These are phyloP conservation scores for Arion vulgaris DNA, from an alignment of 1,140 invertebrate species.

Conservation along the genomic window DNA sequence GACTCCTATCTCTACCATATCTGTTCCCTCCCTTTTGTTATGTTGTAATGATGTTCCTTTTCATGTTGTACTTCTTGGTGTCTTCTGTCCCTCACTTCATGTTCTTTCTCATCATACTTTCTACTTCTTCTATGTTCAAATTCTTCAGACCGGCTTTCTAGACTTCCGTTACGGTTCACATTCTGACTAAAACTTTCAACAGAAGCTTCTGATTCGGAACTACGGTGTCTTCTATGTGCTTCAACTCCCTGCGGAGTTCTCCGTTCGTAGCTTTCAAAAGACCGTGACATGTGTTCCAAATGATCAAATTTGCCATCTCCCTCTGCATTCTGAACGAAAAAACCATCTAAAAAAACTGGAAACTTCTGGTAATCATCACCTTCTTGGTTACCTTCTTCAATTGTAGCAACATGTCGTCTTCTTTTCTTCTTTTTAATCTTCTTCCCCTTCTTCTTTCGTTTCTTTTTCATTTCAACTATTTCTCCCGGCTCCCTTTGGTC, in stretches of 20 bases:
- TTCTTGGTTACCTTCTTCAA: conserved; percentile 36
- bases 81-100: conserved; percentile 7
- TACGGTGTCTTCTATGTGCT: conserved; percentile 21
- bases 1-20: not conserved
- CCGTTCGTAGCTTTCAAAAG: conserved; percentile 16
- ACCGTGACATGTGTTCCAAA: not conserved
- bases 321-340: conserved; percentile 42
- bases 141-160: conserved; percentile 1
- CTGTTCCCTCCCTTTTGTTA: conserved; percentile 18
- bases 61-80: not conserved
- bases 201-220: conserved; percentile 32
- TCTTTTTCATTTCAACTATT: conserved; percentile 31
- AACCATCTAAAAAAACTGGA: conserved; percentile 28
- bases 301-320: conserved; percentile 5
- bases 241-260: conserved; percentile 14
- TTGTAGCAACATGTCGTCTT: conserved; percentile 29
- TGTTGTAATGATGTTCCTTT: conserved; percentile 14
- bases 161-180: not conserved
- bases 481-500: conserved; percentile 36
- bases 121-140: conserved; percentile 25
- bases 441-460: conserved; percentile 32
- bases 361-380: conserved; percentile 37
- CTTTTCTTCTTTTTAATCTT: conserved; percentile 32
- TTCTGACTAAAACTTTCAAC: conserved; percentile 22
- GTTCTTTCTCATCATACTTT: conserved; percentile 29